Base-by-base conservation (phyloP, 2,888 invertebrate genomes). In the Prenolepis imparis region DNA sequence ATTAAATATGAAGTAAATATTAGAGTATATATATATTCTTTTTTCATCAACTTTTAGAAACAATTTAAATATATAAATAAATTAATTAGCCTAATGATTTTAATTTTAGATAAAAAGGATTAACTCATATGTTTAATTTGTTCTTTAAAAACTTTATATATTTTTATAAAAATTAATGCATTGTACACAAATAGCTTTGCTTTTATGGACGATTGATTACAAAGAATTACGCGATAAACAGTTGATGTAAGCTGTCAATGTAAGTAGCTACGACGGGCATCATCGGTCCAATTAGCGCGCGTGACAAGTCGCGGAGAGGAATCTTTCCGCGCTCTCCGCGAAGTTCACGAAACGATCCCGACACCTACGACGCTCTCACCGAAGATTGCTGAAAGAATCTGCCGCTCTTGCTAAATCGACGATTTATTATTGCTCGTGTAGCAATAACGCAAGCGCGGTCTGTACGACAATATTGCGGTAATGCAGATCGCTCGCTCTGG, bases 371-470 rank as follows among this genome's bases (percentile, higher is more conserved):
- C 78, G 70, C 84, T 86, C 87, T 89, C 86, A 84, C 74, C 80
- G 90, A 5, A 36, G 36, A 90, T 90, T 90, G 90, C 90, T 89
- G 86, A 88, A 90, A 91, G 85, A 89, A 87, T 36, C 36, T 83
- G 70, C 57, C 39, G 67, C 68, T 52, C 52, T 91, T 90, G 91
- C 90, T 90, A 91, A 90, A 90, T 90, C 91, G 86, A 85, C 87
- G 85, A 91, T 90, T 91, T 91, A 90, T 90, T 90, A 90, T 89
- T 86, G 88, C 87, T 61, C 86, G 78, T 90, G 89, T 88, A 91
- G 89, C 83, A 91, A 91, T 87, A 90, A 88, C 70, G 78, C 81
- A 73, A 74, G 63, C 82, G 67, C 72, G 74, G 74, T 52, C 84
- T 74, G 77, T 89, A 88, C 86, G 89, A 90, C 88, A 87, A 90